phyloP scores from a whole-genome alignment of 2,888 invertebrate species.

The Dynastes grantii region DNA sequence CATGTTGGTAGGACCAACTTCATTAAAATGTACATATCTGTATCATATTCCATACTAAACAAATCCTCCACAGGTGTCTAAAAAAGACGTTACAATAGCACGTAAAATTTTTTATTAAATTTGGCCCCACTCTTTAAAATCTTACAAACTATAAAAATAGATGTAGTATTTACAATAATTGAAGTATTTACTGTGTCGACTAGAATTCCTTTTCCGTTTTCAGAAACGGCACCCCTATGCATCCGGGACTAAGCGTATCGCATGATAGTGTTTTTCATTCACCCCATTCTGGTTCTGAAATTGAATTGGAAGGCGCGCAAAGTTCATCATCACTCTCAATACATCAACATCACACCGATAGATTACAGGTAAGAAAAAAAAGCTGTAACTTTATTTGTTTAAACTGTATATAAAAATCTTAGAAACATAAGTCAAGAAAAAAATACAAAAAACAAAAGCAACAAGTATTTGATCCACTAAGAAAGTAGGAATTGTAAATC shows the following conservation, averaged over 20 bases:
- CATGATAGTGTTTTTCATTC: slow-evolving; percentile 95
- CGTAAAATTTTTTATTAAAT: no score
- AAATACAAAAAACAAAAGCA: no score
- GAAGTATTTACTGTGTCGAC: not conserved
- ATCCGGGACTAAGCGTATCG: slow-evolving; percentile 82
- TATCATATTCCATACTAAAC: no score
- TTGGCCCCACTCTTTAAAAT: no score
- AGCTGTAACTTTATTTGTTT: no score
- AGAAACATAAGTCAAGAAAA: not conserved
- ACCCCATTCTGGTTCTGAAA: slow-evolving; percentile 73
- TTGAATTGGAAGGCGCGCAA: slow-evolving; percentile 71
- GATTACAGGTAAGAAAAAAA: slow-evolving; percentile 65
- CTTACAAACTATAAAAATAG: not conserved
- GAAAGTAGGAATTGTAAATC: no score
- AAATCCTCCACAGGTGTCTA: no score
- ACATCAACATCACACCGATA: slow-evolving; percentile 66
- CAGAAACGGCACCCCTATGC: slow-evolving; percentile 69
- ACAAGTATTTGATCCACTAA: no score
- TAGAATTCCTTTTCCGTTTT: not conserved
- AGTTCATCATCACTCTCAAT: slow-evolving; percentile 70
- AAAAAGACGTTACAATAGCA: no score
- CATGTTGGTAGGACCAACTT: no score
- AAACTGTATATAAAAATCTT: not conserved
- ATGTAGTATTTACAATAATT: no score
- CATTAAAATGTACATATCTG: no score